Evolutionary conservation across 2,797 vertebrate species (phyloP), one percentile per base, ranked within the genome.

Genomic region (Trachurus trachurus): DNA sequence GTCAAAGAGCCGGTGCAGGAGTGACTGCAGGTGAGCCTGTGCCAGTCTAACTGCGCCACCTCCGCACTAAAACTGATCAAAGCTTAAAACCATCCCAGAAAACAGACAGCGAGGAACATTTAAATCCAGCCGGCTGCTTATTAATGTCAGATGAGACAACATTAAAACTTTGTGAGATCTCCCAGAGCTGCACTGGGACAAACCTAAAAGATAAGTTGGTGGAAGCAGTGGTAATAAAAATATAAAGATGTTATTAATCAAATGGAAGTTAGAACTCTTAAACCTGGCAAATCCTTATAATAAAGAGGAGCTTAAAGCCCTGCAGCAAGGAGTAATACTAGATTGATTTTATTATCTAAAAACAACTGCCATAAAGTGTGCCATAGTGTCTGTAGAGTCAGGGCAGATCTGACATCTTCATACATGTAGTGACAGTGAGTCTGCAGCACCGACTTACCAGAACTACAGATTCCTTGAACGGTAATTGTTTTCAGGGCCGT

Each of bases 31-130:
- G 82, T 87, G 64, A 87, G 71, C 66, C 65, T 67, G 61, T 53
- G 76, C 72, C 67, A 56, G 77, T 73, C 67, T 57, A 56, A 60
- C 78, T 40, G 22, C 50, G 57, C 66, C 82, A 68, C 82, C 81
- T 74, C 76, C 13, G 56, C 76, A 74, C 1, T 58, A 53, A 71
- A 74, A 57, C 47, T 68, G 78, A 87, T 84, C 74, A 85, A 85
- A 85, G 73, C 49, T 1, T 3, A 54, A 58, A 64, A 26, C 50
- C 66, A 66, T 31, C 66, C 29, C 5, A 39, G 52, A 39, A 58
- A 69, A 53, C 47, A 69, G 76, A 60, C 62, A 69, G 71, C 69
- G 67, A 42, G 65, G 54, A 73, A 60, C 37, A 56, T 65, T 79
- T 79, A 40, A 75, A 88, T 44, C 65, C 76, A 58, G 62, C 4